Conservation (phyloP, 2,888 invertebrate genomes). For the Villa cingulata region DNA sequence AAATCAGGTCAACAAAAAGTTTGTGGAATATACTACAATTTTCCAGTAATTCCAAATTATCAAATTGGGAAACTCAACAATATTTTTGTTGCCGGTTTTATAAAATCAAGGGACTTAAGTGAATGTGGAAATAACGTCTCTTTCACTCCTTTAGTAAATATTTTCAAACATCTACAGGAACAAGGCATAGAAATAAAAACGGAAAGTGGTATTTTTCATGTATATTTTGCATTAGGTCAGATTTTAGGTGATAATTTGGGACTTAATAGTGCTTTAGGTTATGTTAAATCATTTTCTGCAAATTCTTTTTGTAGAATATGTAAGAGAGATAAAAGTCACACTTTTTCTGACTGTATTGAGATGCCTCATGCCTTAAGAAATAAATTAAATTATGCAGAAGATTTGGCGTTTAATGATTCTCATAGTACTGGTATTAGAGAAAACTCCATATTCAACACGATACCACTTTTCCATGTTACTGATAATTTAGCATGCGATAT, state of each 20-base stretch:
- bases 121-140: too few relatives aligned
- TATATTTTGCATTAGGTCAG: slow-evolving; percentile 9
- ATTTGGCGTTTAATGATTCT: background rate
- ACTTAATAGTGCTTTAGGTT: slow-evolving; percentile 11
- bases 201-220: too few relatives aligned
- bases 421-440: slow-evolving; percentile 9
- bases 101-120: background rate
- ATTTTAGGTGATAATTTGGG: slow-evolving; percentile 14
- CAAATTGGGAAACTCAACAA: background rate
- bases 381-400: slow-evolving; percentile 10
- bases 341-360: background rate
- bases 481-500: slow-evolving; percentile 13
- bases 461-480: slow-evolving; percentile 10
- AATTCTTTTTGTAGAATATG: background rate
- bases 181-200: too few relatives aligned
- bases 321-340: background rate
- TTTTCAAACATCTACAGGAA: too few relatives aligned
- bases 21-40: too few relatives aligned
- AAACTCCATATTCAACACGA: slow-evolving; percentile 9
- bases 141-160: too few relatives aligned
- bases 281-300: slow-evolving; percentile 10
- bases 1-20: too few relatives aligned
- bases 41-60: too few relatives aligned
- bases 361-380: too few relatives aligned
- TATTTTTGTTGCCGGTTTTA: background rate